Base-by-base conservation (phyloP, 2,113 vertebrate genomes). In the Peromyscus maniculatus region DNA sequence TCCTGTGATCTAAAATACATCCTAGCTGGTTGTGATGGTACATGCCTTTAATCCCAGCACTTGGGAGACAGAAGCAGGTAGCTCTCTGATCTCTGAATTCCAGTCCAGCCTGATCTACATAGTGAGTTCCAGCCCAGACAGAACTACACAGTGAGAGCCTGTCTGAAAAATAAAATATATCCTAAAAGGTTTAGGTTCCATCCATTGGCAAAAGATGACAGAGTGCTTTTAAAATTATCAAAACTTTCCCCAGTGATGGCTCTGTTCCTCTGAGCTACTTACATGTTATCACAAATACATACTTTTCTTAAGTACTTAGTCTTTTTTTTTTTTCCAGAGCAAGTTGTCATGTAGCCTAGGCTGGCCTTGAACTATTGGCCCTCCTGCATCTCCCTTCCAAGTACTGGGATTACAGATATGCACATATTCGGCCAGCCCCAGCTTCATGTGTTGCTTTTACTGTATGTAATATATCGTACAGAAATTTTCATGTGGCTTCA, bases 401-500 rank as follows among this genome's bases (percentile, higher is more conserved):
- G 36, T 87, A 21, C 84, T 39, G 31, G 24, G 36, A 72, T n/a
- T 72, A 28, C 4, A 57, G 36, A 49, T 22, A n/a, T 88, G 49
- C 39, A 13, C 13, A 43, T 43, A 5, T 19, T 8, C 4, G 4
- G 22, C 49, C 13, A 55, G 21, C 67, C 33, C 59, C 67, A 57
- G 33, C 21, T 96, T 96, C 79, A 59, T 77, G 4, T 94, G 79
- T 52, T 87, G 33, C 80, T 94, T 97, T 87, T 89, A 77, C 79
- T 80, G 64, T 15, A 82, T 86, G 71, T 9, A 88, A 15, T 90
- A 49, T 69, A 96, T 10, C 64, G 1, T 87, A 10, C 62, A 94
- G 64, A 95, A 92, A 78, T 95, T 93, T 96, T 91, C 57, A 92
- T 82, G 13, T 88, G 49, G 4, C 43, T 96, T 87, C 92, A 66